A percentile compares a stretch with the other conserved stretches of the same genome.
Evolutionary conservation across 2,888 invertebrate genomes (phyloP).

Genomic region (Pteria penguin): DNA sequence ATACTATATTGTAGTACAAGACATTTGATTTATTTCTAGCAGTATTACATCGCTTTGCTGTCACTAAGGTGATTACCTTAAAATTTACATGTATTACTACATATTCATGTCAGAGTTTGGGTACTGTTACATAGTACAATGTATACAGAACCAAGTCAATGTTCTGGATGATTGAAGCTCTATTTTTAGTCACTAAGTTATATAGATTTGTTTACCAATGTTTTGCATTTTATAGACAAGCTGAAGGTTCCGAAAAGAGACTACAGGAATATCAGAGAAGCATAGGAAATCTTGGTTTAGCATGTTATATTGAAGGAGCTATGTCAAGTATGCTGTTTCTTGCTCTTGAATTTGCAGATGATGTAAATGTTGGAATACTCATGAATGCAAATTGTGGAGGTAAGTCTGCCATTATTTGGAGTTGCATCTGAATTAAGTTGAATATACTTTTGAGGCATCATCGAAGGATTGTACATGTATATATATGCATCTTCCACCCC

Average conservation of each 20-base stretch:
- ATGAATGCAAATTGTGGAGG: constrained; percentile 76
- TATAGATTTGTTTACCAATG: too few relatives aligned
- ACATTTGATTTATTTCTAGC: too few relatives aligned
- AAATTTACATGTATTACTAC: too few relatives aligned
- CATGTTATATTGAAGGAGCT: constrained; percentile 74
- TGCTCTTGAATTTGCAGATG: constrained; percentile 69
- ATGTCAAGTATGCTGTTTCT: constrained; percentile 68
- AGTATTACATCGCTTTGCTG: too few relatives aligned
- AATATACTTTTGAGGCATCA: background rate
- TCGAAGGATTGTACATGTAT: background rate
- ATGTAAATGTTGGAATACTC: constrained; percentile 68
- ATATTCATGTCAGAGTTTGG: too few relatives aligned
- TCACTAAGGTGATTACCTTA: too few relatives aligned
- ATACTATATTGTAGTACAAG: too few relatives aligned
- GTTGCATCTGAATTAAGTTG: background rate
- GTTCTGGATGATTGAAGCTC: too few relatives aligned
- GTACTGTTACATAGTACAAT: too few relatives aligned
- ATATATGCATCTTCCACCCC: background rate
- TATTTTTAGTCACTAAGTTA: too few relatives aligned
- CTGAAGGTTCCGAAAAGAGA: constrained; percentile 61
- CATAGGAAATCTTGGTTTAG: constrained; percentile 62
- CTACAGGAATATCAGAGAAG: constrained; percentile 62
- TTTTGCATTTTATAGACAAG: constrained; percentile 52
- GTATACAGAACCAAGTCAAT: too few relatives aligned
- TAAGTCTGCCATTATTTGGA: constrained; percentile 28